These are phyloP conservation scores for Craseonycteris thonglongyai DNA, from an alignment of 2,113 vertebrate genomes.

Conservation along the genomic window DNA sequence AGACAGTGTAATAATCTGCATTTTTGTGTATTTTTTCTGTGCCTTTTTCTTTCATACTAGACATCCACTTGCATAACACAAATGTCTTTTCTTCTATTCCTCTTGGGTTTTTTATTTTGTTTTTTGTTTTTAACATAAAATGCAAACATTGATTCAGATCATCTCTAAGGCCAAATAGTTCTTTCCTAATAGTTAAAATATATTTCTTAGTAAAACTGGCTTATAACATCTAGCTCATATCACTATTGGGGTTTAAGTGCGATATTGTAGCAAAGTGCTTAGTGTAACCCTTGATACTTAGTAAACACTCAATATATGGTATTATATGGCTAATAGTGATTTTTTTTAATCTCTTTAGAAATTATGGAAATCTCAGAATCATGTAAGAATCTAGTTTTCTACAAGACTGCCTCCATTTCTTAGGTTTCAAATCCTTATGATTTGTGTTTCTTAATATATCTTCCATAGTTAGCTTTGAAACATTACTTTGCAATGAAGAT, in stretches of 20 bases:
- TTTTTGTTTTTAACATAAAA: neutral
- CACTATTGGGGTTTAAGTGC: neutral
- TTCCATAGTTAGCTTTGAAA: neutral
- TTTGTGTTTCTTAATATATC: slow-evolving; percentile 2
- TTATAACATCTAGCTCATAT: neutral
- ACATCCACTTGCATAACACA: neutral
- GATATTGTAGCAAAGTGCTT: neutral
- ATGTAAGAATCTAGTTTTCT: neutral
- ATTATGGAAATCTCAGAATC: neutral
- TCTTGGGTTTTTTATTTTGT: neutral
- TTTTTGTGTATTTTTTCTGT: neutral
- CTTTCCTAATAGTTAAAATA: neutral
- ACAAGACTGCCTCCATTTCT: neutral
- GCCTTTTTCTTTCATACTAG: neutral
- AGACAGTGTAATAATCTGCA: neutral
- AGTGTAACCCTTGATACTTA: neutral
- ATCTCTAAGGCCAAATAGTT: neutral
- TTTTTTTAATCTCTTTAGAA: neutral
- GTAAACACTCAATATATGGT: neutral
- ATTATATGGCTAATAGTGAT: neutral
- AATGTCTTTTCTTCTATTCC: neutral
- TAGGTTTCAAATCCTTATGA: neutral
- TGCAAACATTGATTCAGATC: neutral
- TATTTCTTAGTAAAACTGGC: neutral
- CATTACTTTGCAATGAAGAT: neutral